Conservation (phyloP, 1,140 invertebrate genomes). For the Brachionus asplanchnoidis region DNA sequence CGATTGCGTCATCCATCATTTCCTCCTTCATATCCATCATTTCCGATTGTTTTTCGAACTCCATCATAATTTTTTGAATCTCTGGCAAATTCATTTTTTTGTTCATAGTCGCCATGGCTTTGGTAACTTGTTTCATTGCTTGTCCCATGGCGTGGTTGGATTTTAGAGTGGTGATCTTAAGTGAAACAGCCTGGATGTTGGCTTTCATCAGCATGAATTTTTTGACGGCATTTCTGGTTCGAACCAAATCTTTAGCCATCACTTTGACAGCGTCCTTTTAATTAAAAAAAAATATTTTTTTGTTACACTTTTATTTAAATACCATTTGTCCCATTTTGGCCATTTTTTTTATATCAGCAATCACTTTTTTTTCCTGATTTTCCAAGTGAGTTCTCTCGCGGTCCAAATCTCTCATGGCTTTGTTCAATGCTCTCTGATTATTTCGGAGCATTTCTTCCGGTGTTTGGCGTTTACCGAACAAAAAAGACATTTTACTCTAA, state of each 20-base stretch:
- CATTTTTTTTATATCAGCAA: slow-evolving; percentile 95
- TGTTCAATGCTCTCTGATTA: slow-evolving; percentile 95
- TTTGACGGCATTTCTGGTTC: slow-evolving; percentile 86
- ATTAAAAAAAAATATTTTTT: background rate
- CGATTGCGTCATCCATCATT: slow-evolving; percentile 99
- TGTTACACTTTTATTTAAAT: background rate
- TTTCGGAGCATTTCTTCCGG: slow-evolving; percentile 96
- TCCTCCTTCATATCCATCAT: slow-evolving; percentile 99
- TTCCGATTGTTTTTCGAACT: slow-evolving; percentile 98
- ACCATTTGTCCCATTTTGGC: slow-evolving; percentile 96
- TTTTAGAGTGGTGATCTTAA: slow-evolving; percentile 95
- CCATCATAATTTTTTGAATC: slow-evolving; percentile 96
- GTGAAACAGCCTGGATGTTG: slow-evolving; percentile 92
- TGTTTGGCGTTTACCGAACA: slow-evolving; percentile 90
- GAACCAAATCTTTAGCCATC: slow-evolving; percentile 97
- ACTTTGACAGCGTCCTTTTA: slow-evolving; percentile 88
- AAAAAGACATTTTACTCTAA: slow-evolving; percentile 51
- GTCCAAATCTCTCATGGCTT: slow-evolving; percentile 94
- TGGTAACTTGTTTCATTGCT: slow-evolving; percentile 97
- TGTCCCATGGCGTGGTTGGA: slow-evolving; percentile 99
- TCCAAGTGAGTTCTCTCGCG: slow-evolving; percentile 91
- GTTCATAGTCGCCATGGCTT: slow-evolving; percentile 98
- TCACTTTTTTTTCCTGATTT: slow-evolving; percentile 97
- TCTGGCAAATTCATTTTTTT: slow-evolving; percentile 87
- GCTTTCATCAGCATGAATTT: slow-evolving; percentile 99